Conservation (phyloP, 2,113 vertebrate genomes). For the Lampris megalopsis region DNA sequence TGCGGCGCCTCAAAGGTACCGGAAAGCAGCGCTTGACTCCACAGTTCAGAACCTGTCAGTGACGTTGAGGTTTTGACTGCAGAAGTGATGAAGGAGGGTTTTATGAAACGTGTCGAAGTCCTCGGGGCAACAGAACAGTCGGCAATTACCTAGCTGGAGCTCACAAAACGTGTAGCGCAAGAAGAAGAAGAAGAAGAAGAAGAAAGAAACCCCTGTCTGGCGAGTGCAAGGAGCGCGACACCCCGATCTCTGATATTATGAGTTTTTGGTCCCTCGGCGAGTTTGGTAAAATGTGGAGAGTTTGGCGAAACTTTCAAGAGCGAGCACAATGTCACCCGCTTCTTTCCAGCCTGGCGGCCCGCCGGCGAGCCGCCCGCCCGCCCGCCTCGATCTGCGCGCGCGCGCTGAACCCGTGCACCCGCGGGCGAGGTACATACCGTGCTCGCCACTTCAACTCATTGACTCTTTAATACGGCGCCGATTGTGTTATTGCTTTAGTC, state of each 20-base stretch:
- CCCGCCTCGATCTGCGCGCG: constrained; percentile 11
- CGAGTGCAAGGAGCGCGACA: constrained; percentile 10
- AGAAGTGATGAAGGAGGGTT: constrained; percentile 36
- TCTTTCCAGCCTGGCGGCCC: constrained; percentile 9
- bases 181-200: neutral
- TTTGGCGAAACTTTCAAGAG: neutral
- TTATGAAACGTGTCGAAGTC: constrained; percentile 23
- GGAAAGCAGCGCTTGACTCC: neutral
- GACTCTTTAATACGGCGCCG: constrained; percentile 66
- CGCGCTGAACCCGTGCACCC: constrained; percentile 40
- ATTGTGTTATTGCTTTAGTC: constrained; percentile 65
- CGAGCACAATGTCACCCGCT: constrained; percentile 7
- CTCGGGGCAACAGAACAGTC: constrained; percentile 22
- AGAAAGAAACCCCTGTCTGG: neutral
- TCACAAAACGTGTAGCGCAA: constrained; percentile 2
- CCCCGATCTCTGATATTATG: constrained; percentile 5
- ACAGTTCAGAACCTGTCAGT: constrained; percentile 9
- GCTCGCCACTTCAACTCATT: constrained; percentile 60
- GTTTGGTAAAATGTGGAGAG: constrained; percentile 21
- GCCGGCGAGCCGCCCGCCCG: constrained; percentile 12
- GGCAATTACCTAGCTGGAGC: constrained; percentile 18
- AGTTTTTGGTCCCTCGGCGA: neutral
- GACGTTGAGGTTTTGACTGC: constrained; percentile 29
- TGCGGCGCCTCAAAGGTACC: neutral
- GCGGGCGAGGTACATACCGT: constrained; percentile 37